phyloP scores from a whole-genome alignment of 2,113 vertebrate species.

The Petrocephalus zakoni region DNA sequence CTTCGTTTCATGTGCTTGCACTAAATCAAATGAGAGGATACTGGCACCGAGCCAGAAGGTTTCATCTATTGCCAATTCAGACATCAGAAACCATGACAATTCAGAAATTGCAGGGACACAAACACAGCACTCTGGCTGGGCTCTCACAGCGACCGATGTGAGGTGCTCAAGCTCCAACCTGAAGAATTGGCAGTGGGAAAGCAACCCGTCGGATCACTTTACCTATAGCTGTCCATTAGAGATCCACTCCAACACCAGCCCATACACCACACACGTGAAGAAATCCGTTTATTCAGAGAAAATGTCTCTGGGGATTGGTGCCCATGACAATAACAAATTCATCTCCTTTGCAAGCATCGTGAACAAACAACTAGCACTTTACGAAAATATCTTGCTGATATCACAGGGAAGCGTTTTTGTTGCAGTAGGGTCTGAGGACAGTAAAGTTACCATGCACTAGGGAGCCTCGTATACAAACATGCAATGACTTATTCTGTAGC shows the following conservation, averaged over 20 bases:
- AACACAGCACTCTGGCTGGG: background rate
- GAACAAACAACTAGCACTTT: background rate
- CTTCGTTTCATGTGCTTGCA: background rate
- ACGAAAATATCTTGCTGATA: background rate
- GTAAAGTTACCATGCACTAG: background rate
- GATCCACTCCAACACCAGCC: background rate
- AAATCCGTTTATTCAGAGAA: background rate
- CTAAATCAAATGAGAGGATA: background rate
- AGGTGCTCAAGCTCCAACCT: background rate
- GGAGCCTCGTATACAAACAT: background rate
- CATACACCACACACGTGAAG: background rate
- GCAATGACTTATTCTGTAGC: background rate
- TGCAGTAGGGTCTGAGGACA: background rate
- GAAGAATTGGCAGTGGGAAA: background rate
- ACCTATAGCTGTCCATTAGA: background rate
- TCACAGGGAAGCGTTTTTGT: background rate
- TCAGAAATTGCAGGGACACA: background rate
- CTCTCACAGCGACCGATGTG: background rate
- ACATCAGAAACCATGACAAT: background rate
- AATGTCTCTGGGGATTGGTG: background rate
- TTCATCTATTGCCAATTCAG: background rate
- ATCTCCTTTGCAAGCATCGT: background rate
- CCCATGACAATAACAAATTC: background rate
- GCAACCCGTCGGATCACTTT: background rate
- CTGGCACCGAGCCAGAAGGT: background rate